Evolutionary conservation across 92 coral and sea anemone genomes (phyloP), one percentile per base, ranked within the genome.

Genomic region (Palythoa grandiflora): DNA sequence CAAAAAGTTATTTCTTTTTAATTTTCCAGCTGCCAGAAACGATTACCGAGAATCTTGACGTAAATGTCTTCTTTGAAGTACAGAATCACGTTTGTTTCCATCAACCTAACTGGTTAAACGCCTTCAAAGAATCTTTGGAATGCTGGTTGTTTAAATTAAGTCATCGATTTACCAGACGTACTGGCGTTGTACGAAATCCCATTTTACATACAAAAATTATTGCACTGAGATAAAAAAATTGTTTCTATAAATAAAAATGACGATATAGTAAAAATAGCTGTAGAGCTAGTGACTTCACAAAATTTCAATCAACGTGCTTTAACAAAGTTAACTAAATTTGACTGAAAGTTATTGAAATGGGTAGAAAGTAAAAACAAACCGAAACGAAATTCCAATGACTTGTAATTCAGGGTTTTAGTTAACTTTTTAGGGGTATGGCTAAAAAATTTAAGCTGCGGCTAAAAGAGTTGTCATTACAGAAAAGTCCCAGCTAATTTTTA

Each of bases 51-150:
- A 36, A 15, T 19, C 63, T 76, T 76, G 80, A n/a, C 79, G 61
- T 48, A 76, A 20, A 17, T 76, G 51, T 9, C 20, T 75, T 75
- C 60, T 51, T 50, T 50, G n/a, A 53, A 53, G 81, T 19, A 35
- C 14, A 37, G 28, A 52, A 37, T 52, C 83, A 53, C 35, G 68
- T 47, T 54, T 51, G 5, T 77, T 54, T 54, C 66, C 68, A 52
- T 36, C 17, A 52, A 54, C 40, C 44, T 77, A 28, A 77, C 53
- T 77, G 83, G 83, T 77, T 35, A 52, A 54, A 28, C 35, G 48
- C 66, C 19, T 35, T 7, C 50, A 28, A 21, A 21, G 68, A 77
- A 77, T 35, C n/a, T 16, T 9, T 9, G 48, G 48, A 77, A 77
- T 77, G 66, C 16, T 77, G 6, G 44, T 53, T 35, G 14, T 65